These are phyloP conservation scores for Sarcophaga rosellei DNA, from an alignment of 2,888 invertebrate genomes.

Conservation along the genomic window DNA sequence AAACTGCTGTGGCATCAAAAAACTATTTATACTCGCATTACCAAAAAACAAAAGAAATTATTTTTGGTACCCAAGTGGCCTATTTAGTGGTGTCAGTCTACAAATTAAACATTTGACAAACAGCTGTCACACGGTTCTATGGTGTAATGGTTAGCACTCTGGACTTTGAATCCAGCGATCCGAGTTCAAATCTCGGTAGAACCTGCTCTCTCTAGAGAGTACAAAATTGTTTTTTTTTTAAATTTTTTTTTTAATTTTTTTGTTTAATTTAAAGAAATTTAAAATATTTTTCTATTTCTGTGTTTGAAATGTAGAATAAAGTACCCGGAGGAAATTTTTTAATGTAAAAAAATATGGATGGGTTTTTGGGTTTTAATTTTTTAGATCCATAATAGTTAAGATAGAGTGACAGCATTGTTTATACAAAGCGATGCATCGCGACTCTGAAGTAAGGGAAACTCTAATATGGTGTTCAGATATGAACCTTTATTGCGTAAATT, in stretches of 20 bases:
- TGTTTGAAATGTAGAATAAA: no score
- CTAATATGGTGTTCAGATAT: no score
- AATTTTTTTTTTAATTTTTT: neutral
- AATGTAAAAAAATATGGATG: no score
- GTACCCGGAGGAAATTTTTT: no score
- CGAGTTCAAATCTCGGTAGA: slow-evolving; percentile 82
- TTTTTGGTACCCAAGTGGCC: slow-evolving; percentile 1
- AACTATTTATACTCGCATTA: neutral
- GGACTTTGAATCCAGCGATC: slow-evolving; percentile 80
- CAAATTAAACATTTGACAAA: neutral
- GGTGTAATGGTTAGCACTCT: slow-evolving; percentile 77
- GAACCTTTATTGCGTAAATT: no score
- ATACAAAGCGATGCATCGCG: no score
- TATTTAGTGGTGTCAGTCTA: neutral
- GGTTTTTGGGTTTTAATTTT: no score
- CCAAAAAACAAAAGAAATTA: slow-evolving; percentile 25
- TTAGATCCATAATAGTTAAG: no score
- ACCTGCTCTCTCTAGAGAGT: slow-evolving; percentile 72
- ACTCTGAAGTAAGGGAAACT: no score
- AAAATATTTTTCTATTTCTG: neutral
- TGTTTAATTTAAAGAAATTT: neutral
- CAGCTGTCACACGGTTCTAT: slow-evolving; percentile 49
- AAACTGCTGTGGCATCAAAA: neutral
- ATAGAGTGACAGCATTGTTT: no score
- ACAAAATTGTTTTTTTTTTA: neutral